Evolutionary conservation across 1,140 invertebrate genomes (phyloP), one percentile per base, ranked within the genome.

Genomic region (Eupristina koningsbergeri): DNA sequence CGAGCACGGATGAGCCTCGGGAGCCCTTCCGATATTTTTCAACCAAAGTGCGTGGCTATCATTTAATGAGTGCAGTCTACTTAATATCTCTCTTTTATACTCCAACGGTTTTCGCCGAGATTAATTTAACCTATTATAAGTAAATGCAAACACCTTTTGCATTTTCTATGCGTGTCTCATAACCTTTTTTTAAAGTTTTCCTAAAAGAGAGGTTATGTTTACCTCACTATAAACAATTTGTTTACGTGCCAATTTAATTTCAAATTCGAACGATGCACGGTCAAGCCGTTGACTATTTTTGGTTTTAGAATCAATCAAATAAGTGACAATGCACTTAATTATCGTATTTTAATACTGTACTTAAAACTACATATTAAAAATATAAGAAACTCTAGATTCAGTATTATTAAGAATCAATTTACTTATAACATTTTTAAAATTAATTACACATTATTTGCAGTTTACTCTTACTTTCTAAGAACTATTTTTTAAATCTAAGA

Each of bases 201-300:
- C 36, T 0, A n/a, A 13, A 6, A 15, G 22, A 64, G 53, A 84
- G 86, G 85, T 86, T 87, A 86, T 87, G 85, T 85, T 84, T 36
- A 76, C 53, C 41, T 29, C 17, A 39, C 9, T 74, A 71, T 83
- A 83, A 83, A 77, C 58, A 67, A 64, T 77, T 69, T 77, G 74
- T 75, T 83, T 83, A 77, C 73, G 61, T 74, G n/a, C 0, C 41
- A 31, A 76, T 74, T 3, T 63, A n/a, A n/a, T 67, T 45, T 45
- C 41, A 45, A 45, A 45, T n/a, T n/a, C 3, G 29, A 8, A 79
- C 50, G 41, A 34, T 71, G 2, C 22, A 71, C 26, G 39, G 22
- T 41, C 22, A 6, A 39, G 15, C 26, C 22, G 22, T 71, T 3
- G 26, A 22, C 41, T 39, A 39, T 39, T 15, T 41, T 39, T 71